These are phyloP conservation scores for Felis chaus DNA, from an alignment of 2,113 vertebrate species.

Conservation along the genomic window DNA sequence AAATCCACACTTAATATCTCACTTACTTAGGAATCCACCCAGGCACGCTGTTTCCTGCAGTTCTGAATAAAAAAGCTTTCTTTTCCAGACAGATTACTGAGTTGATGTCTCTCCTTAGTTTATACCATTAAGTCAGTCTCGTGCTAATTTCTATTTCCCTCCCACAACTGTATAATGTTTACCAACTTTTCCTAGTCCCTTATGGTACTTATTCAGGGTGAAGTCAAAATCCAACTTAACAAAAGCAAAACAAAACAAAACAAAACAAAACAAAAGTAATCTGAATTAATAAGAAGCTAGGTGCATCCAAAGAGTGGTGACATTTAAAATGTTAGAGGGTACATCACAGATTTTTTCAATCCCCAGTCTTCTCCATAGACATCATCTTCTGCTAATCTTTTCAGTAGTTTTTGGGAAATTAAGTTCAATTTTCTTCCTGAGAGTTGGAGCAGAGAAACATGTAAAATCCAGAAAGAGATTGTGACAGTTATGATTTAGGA, in stretches of 20 bases:
- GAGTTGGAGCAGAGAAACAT: not conserved
- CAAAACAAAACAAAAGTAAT: not conserved
- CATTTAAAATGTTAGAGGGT: not conserved
- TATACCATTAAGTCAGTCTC: not conserved
- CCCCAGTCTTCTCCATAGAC: not conserved
- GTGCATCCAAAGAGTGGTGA: not conserved
- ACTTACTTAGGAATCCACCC: not conserved
- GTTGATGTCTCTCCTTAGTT: not conserved
- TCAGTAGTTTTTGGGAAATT: not conserved
- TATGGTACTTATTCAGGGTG: not conserved
- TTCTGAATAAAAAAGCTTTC: not conserved
- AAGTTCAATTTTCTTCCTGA: not conserved
- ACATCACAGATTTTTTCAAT: not conserved
- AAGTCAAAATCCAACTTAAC: conserved; percentile 10
- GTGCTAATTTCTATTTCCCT: not conserved
- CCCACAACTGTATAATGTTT: not conserved
- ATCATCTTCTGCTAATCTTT: not conserved
- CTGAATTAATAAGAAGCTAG: not conserved
- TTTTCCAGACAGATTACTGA: not conserved
- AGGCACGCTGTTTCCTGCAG: not conserved
- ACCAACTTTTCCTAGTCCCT: not conserved
- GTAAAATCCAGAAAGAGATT: not conserved
- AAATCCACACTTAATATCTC: not conserved
- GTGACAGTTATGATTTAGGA: not conserved
- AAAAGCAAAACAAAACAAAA: not conserved